Evolutionary conservation across 2,888 invertebrate species (phyloP).

Genomic region (Lottia scabra): DNA sequence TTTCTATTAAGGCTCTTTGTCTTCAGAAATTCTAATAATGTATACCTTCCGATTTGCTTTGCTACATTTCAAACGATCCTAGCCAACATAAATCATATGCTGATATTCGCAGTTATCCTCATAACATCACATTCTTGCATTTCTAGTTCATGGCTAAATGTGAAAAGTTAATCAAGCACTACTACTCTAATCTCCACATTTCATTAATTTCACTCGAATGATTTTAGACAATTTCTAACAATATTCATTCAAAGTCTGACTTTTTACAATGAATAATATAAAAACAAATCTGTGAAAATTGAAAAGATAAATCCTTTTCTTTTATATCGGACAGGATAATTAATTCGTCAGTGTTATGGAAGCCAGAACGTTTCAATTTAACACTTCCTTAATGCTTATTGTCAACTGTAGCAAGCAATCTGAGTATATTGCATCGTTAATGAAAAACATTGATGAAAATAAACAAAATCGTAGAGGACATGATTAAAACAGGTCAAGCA

Average conservation of each 20-base stretch:
- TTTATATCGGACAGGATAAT: no score
- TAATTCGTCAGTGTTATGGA: no score
- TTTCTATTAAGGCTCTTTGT: no score
- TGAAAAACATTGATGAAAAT: not conserved
- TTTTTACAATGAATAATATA: not conserved
- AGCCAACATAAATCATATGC: no score
- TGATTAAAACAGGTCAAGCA: not conserved
- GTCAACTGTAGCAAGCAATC: not conserved
- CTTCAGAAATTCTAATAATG: no score
- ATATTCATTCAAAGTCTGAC: not conserved
- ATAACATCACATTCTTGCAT: no score
- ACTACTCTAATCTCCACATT: no score
- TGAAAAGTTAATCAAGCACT: no score
- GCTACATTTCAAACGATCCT: no score
- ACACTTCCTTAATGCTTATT: not conserved
- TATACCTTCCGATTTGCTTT: no score
- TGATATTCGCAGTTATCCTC: no score
- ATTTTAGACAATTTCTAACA: not conserved
- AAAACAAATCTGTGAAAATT: not conserved
- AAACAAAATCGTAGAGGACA: not conserved
- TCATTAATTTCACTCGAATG: not conserved
- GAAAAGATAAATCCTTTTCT: not conserved
- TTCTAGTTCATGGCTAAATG: no score
- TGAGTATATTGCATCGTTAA: not conserved
- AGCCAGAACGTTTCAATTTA: not conserved